These are phyloP conservation scores for Clarias fuscus DNA, from an alignment of 2,797 vertebrate species.

Conservation along the genomic window DNA sequence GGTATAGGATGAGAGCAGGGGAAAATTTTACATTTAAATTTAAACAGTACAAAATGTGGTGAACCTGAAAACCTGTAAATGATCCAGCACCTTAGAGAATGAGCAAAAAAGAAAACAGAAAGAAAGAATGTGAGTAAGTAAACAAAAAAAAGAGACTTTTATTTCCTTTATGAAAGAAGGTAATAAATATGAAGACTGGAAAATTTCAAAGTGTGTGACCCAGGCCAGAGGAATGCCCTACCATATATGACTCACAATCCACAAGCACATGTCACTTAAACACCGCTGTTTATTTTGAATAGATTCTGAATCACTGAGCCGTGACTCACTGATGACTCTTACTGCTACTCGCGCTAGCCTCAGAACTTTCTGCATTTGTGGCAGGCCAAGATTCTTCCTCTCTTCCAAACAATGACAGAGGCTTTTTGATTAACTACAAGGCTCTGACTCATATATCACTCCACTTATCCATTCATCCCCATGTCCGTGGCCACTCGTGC, in stretches of 20 bases:
- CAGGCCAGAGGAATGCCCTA: slow-evolving; percentile 56
- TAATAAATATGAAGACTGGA: not conserved
- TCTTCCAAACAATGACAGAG: not conserved
- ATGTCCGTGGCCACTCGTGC: not conserved
- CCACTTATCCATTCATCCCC: not conserved
- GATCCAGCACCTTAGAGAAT: slow-evolving; percentile 1
- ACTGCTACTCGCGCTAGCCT: not conserved
- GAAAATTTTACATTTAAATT: slow-evolving; percentile 46
- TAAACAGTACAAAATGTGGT: slow-evolving; percentile 56
- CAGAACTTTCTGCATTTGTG: not conserved
- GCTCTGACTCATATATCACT: slow-evolving; percentile 1
- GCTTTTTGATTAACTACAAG: slow-evolving; percentile 26
- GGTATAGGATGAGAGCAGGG: slow-evolving; percentile 52
- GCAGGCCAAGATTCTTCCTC: not conserved
- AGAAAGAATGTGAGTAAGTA: slow-evolving; percentile 3
- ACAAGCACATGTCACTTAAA: slow-evolving; percentile 56
- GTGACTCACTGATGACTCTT: slow-evolving; percentile 52
- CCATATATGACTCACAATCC: slow-evolving; percentile 66
- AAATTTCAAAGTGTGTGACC: slow-evolving; percentile 49
- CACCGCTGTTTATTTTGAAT: slow-evolving; percentile 57
- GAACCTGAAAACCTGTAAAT: slow-evolving; percentile 45
- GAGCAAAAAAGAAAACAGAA: not conserved
- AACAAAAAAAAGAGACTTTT: not conserved
- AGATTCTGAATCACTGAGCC: slow-evolving; percentile 55
- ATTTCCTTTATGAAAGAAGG: not conserved